These are phyloP conservation scores for Chiloscyllium plagiosum DNA, from an alignment of 2,113 vertebrate genomes.

Conservation along the genomic window DNA sequence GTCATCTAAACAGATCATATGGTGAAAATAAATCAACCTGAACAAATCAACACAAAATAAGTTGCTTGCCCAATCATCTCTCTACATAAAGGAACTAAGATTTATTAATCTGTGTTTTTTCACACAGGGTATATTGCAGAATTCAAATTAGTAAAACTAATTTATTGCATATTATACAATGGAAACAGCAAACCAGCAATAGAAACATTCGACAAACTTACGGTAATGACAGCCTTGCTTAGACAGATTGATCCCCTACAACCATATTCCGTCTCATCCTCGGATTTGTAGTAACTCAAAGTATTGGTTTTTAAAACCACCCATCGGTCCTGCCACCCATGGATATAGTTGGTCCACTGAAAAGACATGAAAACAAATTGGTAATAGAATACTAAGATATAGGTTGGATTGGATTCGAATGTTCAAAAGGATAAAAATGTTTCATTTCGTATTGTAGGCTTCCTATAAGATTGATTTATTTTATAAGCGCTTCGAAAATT, in stretches of 20 bases:
- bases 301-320: conserved; percentile 87
- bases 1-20: neutral
- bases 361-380: neutral
- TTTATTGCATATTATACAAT: neutral
- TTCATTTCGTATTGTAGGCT: neutral
- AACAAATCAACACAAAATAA: neutral
- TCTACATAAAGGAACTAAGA: neutral
- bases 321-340: conserved; percentile 98
- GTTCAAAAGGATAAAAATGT: neutral
- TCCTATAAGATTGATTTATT: neutral
- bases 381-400: neutral
- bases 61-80: neutral
- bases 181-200: neutral
- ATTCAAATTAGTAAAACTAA: neutral
- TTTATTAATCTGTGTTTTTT: neutral
- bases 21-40: neutral
- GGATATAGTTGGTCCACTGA: conserved; percentile 98
- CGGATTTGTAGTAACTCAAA: conserved; percentile 94
- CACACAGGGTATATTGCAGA: neutral
- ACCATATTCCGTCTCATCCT: conserved; percentile 89
- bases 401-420: neutral
- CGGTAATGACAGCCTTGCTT: conserved; percentile 91
- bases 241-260: conserved; percentile 93
- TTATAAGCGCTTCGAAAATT: neutral
- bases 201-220: conserved; percentile 55